Conservation (phyloP, 2,888 invertebrate species). For the Portevinia maculata region DNA sequence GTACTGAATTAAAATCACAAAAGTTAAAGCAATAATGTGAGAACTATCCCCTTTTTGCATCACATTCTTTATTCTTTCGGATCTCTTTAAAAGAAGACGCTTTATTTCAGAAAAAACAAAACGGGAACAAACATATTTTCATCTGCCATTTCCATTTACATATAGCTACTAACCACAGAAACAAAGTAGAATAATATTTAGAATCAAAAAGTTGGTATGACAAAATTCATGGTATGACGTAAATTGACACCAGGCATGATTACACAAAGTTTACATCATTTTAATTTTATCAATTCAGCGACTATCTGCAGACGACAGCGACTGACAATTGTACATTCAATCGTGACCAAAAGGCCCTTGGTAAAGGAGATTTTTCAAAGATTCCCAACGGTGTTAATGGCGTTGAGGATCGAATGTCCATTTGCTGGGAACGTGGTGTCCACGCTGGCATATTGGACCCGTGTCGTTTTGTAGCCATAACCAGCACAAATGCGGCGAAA, state of each 20-base stretch:
- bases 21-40: no score
- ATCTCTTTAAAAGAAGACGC: no score
- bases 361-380: slow-evolving; percentile 94
- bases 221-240: neutral
- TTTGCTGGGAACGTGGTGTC: slow-evolving; percentile 98
- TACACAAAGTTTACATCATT: neutral
- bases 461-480: slow-evolving; percentile 96
- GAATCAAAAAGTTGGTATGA: neutral
- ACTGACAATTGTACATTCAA: slow-evolving; percentile 99
- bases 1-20: no score
- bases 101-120: no score
- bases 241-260: neutral
- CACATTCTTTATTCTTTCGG: no score
- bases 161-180: neutral
- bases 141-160: no score
- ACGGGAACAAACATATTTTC: no score
- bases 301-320: slow-evolving; percentile 95
- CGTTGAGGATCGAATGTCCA: slow-evolving; percentile 97
- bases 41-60: no score
- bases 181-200: no score
- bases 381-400: slow-evolving; percentile 99
- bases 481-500: slow-evolving; percentile 97
- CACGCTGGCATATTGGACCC: slow-evolving; percentile 95
- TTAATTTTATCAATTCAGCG: slow-evolving; percentile 84
- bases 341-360: slow-evolving; percentile 94